phyloP scores from a whole-genome alignment of 64 coral and sea anemone genomes.

The Pocillopora verrucosa region DNA sequence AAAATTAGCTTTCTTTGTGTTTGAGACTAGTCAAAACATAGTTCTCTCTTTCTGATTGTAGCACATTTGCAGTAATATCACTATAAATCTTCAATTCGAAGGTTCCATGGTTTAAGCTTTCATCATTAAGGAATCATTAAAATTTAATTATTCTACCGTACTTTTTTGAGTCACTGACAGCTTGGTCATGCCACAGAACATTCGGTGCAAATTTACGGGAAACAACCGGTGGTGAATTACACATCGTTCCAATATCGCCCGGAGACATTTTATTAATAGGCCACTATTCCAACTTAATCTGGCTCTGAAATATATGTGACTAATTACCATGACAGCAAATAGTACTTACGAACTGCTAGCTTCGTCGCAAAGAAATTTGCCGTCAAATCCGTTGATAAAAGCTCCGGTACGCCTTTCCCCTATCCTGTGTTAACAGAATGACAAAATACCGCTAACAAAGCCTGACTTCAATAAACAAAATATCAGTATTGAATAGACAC shows the following conservation, averaged over 20 bases:
- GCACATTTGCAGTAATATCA: background rate
- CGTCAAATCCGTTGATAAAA: constrained; percentile 7
- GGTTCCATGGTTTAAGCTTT: background rate
- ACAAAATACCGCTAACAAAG: background rate
- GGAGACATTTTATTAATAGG: constrained; percentile 6
- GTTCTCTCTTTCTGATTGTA: too few species aligned
- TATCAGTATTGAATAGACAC: background rate
- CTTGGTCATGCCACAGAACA: background rate
- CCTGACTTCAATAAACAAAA: background rate
- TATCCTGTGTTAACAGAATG: background rate
- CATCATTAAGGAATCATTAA: constrained; percentile 34
- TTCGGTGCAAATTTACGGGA: background rate
- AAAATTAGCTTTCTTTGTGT: background rate
- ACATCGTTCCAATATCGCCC: background rate
- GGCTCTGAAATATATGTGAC: background rate
- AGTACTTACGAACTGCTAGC: constrained; percentile 13
- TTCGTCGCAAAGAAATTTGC: background rate
- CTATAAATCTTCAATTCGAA: background rate
- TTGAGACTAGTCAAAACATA: background rate
- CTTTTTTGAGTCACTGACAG: background rate
- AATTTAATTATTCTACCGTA: constrained; percentile 22
- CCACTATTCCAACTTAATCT: background rate
- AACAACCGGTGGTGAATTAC: background rate
- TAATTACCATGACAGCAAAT: constrained; percentile 22
- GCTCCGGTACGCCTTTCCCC: too few species aligned